Evolutionary conservation across 2,113 vertebrate genomes (phyloP).

Genomic region (Psittacara wagleri): DNA sequence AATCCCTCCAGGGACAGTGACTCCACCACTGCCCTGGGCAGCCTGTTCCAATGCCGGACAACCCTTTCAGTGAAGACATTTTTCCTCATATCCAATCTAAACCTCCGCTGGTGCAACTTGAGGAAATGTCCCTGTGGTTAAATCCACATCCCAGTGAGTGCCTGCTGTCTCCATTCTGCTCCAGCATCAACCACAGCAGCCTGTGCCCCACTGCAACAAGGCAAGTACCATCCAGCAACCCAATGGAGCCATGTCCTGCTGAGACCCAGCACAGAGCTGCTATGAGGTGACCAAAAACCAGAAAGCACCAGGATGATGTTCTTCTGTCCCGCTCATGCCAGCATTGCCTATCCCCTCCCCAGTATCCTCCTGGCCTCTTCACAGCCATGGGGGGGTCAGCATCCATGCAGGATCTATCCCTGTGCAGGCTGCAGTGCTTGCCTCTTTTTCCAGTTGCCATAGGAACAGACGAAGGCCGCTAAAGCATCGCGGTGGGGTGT

Average conservation of each 20-base stretch:
- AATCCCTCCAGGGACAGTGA: neutral
- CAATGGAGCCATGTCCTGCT: neutral
- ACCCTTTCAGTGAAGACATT: neutral
- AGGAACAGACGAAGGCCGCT: slow-evolving; percentile 62
- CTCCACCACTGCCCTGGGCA: neutral
- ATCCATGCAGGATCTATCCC: neutral
- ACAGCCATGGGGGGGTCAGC: neutral
- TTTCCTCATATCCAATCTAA: neutral
- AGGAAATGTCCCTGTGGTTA: fast-evolving
- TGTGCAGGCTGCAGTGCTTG: neutral
- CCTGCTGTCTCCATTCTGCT: neutral
- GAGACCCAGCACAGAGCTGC: neutral
- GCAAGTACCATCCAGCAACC: neutral
- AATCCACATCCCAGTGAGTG: fast-evolving
- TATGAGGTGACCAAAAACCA: fast-evolving
- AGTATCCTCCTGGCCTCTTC: neutral
- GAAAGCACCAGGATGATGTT: neutral
- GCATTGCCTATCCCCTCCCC: fast-evolving
- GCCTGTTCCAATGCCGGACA: neutral
- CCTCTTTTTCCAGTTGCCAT: slow-evolving; percentile 55
- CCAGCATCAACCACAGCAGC: neutral
- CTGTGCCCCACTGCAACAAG: neutral
- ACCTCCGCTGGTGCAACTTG: neutral
- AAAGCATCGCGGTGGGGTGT: slow-evolving; percentile 49
- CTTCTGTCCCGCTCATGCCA: neutral